phyloP scores from a whole-genome alignment of 2,113 vertebrate genomes.

The Puma concolor region DNA sequence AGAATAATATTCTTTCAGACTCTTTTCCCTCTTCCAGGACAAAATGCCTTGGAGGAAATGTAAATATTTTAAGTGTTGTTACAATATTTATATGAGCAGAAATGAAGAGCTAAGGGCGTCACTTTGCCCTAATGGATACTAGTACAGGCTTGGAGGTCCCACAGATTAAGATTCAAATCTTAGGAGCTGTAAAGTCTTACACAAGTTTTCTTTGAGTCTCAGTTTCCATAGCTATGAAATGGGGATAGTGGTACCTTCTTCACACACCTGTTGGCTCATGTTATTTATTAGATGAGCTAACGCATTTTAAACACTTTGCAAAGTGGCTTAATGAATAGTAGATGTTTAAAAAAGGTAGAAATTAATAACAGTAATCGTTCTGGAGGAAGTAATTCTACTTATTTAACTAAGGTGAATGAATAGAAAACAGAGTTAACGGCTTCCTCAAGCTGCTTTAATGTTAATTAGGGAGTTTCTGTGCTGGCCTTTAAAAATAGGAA shows the following conservation, averaged over 20 bases:
- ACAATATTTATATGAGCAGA: conserved; percentile 54
- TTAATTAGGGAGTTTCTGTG: conserved; percentile 22
- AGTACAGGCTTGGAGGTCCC: background rate
- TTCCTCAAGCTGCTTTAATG: conserved; percentile 32
- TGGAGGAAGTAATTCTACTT: background rate
- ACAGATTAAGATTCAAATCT: background rate
- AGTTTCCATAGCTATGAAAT: background rate
- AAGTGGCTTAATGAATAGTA: background rate
- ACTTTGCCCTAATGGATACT: background rate
- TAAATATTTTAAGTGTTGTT: conserved; percentile 64
- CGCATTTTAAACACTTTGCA: background rate
- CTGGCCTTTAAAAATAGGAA: conserved; percentile 60
- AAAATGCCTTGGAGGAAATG: conserved; percentile 62
- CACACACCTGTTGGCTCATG: background rate
- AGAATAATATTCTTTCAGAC: conserved; percentile 55
- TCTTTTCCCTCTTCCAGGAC: conserved; percentile 33
- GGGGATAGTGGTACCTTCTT: background rate
- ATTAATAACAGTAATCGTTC: background rate
- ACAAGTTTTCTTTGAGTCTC: background rate
- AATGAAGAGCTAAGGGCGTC: background rate
- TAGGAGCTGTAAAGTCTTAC: background rate
- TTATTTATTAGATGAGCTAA: background rate
- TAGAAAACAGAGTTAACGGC: background rate
- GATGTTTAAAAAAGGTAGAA: background rate
- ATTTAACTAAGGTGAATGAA: background rate